phyloP scores from a whole-genome alignment of 2,113 vertebrate genomes.

The Fregata magnificens region DNA sequence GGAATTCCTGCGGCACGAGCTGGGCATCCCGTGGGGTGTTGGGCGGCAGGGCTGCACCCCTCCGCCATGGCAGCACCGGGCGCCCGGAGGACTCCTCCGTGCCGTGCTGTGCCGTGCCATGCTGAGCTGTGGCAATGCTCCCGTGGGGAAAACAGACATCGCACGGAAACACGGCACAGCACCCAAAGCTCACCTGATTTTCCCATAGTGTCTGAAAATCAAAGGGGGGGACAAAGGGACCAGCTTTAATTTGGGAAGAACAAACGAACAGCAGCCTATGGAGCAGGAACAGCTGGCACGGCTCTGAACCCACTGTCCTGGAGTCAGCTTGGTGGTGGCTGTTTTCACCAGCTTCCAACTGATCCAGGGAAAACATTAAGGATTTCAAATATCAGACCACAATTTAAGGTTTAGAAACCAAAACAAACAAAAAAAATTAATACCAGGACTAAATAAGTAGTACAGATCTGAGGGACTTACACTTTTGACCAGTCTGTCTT shows the following conservation, averaged over 20 bases:
- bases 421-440: background rate
- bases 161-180: background rate
- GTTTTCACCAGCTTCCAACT: background rate
- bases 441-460: background rate
- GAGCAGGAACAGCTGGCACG: background rate
- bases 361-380: background rate
- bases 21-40: rapidly evolving
- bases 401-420: background rate
- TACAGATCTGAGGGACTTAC: background rate
- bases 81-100: too few relatives aligned
- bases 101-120: rapidly evolving
- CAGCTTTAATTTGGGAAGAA: background rate
- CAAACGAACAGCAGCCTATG: background rate
- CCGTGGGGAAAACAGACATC: rapidly evolving
- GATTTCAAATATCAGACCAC: background rate
- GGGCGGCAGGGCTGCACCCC: background rate
- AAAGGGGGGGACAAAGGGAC: background rate
- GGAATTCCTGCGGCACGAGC: background rate
- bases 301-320: background rate
- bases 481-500: background rate
- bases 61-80: background rate
- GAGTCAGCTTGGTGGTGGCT: background rate
- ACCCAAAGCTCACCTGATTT: background rate
- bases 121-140: background rate
- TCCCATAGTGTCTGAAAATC: rapidly evolving